Base-by-base conservation (phyloP, 2,113 vertebrate genomes). In the Gymnogyps californianus region DNA sequence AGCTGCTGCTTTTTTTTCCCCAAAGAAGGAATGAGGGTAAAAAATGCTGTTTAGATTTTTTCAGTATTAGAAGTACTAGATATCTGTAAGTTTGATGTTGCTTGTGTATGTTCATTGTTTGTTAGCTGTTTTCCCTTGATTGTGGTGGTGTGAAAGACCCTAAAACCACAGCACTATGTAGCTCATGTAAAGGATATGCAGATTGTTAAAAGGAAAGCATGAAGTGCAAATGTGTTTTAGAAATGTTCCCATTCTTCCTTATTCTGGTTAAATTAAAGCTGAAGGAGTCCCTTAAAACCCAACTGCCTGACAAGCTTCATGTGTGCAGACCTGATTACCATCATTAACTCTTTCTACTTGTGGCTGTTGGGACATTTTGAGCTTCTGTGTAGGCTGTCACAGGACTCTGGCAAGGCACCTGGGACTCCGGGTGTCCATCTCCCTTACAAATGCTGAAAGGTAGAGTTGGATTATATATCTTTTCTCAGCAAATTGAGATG, bases 111-210 rank as follows among this genome's bases (percentile, higher is more conserved):
- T 61, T 81, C 1, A 7, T 71, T 66, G 32, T 54, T 54, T 0
- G 0, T 69, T 46, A 22, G 38, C 9, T 54, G 6, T 64, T 82
- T 89, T 82, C 16, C 7, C 20, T 49, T 65, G 22, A 10, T 38
- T 29, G 10, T 51, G 20, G 4, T 62, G n/a, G 4, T 62, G 11
- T 54, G 47, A 38, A 51, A 91, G 29, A 14, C 42, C 13, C n/a
- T n/a, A 67, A 71, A 54, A 3, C 3, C 16, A 26, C 29, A 44
- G 22, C 6, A 16, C 0, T 1, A 7, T 7, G 17, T 7, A 74
- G 8, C 19, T 82, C 2, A 4, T 2, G 3, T 29, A 28, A 59
- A 74, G 6, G 19, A 31, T 28, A 57, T 0, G 2, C 8, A 62
- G 21, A 36, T 5, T 57, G 11, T 65, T 91, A 66, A 65, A 91